Conservation (phyloP, 2,888 invertebrate species). For the Xanthorhoe spadicearia region DNA sequence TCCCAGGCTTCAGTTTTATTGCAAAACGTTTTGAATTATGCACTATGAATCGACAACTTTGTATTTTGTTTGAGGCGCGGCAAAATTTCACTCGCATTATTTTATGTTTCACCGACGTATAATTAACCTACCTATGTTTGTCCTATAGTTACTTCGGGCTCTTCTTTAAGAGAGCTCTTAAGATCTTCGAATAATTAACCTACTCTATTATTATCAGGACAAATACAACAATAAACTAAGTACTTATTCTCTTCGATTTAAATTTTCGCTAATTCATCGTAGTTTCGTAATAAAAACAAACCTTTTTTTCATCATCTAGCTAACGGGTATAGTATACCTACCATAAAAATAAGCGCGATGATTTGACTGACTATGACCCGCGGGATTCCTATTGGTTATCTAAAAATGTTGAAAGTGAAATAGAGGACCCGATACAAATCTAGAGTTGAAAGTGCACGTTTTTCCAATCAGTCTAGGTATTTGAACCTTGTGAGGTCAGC, state of each 20-base stretch:
- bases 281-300: too few species aligned
- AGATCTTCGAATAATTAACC: too few species aligned
- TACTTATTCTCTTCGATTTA: not conserved
- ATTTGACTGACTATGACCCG: too few species aligned
- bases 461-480: constrained; percentile 50
- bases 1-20: not conserved
- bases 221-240: not conserved
- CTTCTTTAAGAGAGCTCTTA: too few species aligned
- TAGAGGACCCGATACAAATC: not conserved
- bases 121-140: too few species aligned
- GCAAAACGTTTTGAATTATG: not conserved
- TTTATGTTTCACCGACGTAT: too few species aligned
- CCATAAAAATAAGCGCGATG: too few species aligned
- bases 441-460: constrained; percentile 40
- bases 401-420: not conserved
- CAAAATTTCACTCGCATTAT: not conserved
- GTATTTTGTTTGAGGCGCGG: not conserved
- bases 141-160: too few species aligned
- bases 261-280: not conserved
- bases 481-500: constrained; percentile 68
- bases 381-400: too few species aligned
- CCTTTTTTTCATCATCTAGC: too few species aligned
- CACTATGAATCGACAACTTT: not conserved
- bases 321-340: too few species aligned
- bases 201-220: too few species aligned